Conservation (phyloP, 2,113 vertebrate genomes). For the Silurus meridionalis region DNA sequence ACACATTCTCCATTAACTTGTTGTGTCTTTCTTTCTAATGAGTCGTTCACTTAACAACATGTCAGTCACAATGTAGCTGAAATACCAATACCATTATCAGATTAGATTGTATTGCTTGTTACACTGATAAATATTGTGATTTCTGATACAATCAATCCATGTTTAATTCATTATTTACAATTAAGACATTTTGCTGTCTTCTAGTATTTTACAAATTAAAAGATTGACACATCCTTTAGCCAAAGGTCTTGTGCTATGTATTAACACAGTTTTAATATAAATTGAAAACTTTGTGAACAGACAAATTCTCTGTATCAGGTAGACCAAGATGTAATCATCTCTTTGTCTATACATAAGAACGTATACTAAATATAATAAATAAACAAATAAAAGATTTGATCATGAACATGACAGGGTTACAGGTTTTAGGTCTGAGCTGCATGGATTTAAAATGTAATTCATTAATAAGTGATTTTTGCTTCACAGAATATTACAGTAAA, state of each 20-base stretch:
- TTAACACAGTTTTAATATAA: neutral
- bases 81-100: constrained; percentile 33
- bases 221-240: neutral
- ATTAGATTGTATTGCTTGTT: constrained; percentile 30
- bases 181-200: neutral
- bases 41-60: constrained; percentile 43
- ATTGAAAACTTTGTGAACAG: neutral
- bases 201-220: neutral
- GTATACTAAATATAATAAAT: neutral
- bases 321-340: neutral
- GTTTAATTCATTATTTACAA: neutral
- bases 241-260: neutral
- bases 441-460: neutral
- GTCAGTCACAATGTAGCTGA: constrained; percentile 33
- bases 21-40: constrained; percentile 58
- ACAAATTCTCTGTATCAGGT: neutral
- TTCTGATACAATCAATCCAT: neutral
- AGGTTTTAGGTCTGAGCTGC: neutral
- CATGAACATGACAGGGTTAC: neutral
- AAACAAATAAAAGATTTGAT: neutral
- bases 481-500: neutral
- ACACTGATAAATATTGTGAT: neutral
- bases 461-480: neutral
- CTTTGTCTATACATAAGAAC: neutral
- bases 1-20: constrained; percentile 49